Evolutionary conservation across 2,797 vertebrate genomes (phyloP).

Genomic region (Enteromius unitaeniatus): DNA sequence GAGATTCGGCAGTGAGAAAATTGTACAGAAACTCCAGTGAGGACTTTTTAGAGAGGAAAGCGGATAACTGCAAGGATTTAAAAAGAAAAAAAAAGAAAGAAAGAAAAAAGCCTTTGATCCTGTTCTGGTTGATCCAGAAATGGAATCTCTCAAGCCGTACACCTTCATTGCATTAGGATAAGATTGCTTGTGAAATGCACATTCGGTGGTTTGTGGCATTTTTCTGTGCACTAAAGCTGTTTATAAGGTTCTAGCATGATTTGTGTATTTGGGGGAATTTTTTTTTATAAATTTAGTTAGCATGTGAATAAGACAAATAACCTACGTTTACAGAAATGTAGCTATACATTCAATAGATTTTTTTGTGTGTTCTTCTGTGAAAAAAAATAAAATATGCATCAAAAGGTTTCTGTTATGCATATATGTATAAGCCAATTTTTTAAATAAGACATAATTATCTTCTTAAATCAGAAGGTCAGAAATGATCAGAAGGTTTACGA

Average conservation of each 20-base stretch:
- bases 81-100: slow-evolving; percentile 42
- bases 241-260: background rate
- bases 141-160: slow-evolving; percentile 54
- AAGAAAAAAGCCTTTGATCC: slow-evolving; percentile 58
- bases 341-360: background rate
- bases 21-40: background rate
- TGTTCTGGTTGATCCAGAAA: slow-evolving; percentile 56
- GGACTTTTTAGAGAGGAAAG: slow-evolving; percentile 42
- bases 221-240: slow-evolving; percentile 1
- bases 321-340: background rate
- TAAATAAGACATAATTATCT: background rate
- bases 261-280: background rate
- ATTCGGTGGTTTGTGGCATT: slow-evolving; percentile 15
- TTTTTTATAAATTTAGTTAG: background rate
- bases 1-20: slow-evolving; percentile 16
- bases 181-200: slow-evolving; percentile 28
- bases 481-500: background rate
- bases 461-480: background rate
- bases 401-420: background rate
- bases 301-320: background rate
- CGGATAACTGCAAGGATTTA: slow-evolving; percentile 59
- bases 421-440: background rate
- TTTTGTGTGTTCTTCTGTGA: background rate
- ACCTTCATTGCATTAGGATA: slow-evolving; percentile 39
- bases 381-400: background rate